Percentiles rank a stretch among this genome's conserved stretches.
phyloP scores from a whole-genome alignment of 2,797 vertebrate species.

The Clarias platycephalus region DNA sequence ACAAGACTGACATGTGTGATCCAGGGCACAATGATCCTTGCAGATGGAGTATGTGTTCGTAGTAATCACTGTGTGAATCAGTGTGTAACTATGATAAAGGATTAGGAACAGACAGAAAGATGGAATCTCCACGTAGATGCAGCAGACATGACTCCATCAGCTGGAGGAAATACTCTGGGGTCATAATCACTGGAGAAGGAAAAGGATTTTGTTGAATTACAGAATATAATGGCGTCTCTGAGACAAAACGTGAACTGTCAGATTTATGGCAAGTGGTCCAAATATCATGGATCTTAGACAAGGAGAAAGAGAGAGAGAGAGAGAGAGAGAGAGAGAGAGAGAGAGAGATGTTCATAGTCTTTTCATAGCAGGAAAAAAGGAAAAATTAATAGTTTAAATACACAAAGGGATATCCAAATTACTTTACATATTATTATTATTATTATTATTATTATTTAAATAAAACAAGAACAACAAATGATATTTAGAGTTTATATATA shows the following conservation, averaged over 20 bases:
- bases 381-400: not conserved
- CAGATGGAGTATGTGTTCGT: slow-evolving; percentile 15
- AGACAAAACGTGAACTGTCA: slow-evolving; percentile 5
- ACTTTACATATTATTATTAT: not conserved
- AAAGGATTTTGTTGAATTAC: slow-evolving; percentile 15
- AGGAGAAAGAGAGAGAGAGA: not conserved
- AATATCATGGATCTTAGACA: not conserved
- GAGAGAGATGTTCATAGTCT: not conserved
- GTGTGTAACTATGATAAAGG: slow-evolving; percentile 6
- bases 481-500: too few species aligned
- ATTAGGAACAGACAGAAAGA: not conserved
- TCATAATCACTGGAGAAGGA: slow-evolving; percentile 26
- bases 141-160: slow-evolving; percentile 54
- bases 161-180: slow-evolving; percentile 46
- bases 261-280: not conserved
- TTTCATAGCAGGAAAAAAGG: not conserved
- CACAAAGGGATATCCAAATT: not conserved
- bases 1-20: slow-evolving; percentile 19
- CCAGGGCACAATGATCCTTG: not conserved
- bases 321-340: not conserved
- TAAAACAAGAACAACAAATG: too few species aligned
- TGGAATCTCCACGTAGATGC: slow-evolving; percentile 53
- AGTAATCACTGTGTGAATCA: slow-evolving; percentile 13
- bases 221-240: not conserved
- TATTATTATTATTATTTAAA: not conserved